Evolutionary conservation across 2,888 invertebrate species (phyloP).

Genomic region (Melolontha melolontha): DNA sequence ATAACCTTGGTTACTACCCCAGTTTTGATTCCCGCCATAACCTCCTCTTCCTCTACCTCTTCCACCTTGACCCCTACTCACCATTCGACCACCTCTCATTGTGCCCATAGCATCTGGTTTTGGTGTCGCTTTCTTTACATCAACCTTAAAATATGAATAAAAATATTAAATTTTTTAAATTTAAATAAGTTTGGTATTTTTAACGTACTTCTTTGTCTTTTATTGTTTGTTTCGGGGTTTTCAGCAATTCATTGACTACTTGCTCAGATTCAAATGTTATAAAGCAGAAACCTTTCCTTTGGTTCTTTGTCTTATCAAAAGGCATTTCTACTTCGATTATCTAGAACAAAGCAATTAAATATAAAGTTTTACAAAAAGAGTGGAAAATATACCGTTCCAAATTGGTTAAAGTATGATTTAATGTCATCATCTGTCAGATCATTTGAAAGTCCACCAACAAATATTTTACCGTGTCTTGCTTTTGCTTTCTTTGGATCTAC

Average conservation of each 20-base stretch:
- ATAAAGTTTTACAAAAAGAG: constrained; percentile 16
- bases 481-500: constrained; percentile 97
- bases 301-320: constrained; percentile 96
- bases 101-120: constrained; percentile 79
- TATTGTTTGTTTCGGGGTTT: constrained; percentile 92
- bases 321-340: constrained; percentile 97
- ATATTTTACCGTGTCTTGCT: constrained; percentile 95
- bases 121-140: constrained; percentile 95
- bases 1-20: constrained; percentile 75
- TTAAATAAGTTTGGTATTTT: constrained; percentile 2
- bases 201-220: constrained; percentile 87
- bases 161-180: constrained; percentile 9
- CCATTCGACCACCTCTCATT: constrained; percentile 72
- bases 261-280: constrained; percentile 97
- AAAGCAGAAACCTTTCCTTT: constrained; percentile 97
- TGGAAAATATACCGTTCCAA: constrained; percentile 79
- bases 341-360: constrained; percentile 67
- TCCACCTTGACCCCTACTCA: constrained; percentile 74
- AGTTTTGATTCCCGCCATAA: constrained; percentile 75
- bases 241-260: constrained; percentile 90
- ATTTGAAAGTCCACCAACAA: constrained; percentile 94
- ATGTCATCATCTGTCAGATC: constrained; percentile 95
- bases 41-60: constrained; percentile 80
- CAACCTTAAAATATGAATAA: constrained; percentile 71
- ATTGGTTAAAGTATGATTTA: constrained; percentile 90